Evolutionary conservation across 2,888 invertebrate species (phyloP).

Genomic region (Idaea biselata): DNA sequence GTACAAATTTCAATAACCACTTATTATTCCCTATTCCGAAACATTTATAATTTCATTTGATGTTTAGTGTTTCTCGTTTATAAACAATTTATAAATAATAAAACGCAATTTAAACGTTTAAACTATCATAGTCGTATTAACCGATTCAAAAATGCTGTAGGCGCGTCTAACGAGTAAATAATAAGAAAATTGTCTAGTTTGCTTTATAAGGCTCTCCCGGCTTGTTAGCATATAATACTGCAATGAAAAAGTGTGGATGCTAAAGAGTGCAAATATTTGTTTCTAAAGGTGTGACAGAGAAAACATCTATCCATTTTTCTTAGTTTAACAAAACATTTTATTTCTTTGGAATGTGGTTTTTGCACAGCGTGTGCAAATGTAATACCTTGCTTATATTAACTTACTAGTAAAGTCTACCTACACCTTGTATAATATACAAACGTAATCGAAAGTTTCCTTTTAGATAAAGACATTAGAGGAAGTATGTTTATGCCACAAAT

Average conservation of each 20-base stretch:
- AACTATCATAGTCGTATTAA: conserved; percentile 22
- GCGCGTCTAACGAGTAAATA: conserved; percentile 39
- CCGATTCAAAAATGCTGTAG: conserved; percentile 26
- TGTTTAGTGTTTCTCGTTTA: neutral
- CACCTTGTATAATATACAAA: too few relatives aligned
- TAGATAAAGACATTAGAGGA: too few relatives aligned
- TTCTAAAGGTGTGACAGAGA: neutral
- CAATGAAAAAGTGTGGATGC: neutral
- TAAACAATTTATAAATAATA: conserved; percentile 11
- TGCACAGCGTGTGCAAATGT: too few relatives aligned
- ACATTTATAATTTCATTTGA: neutral
- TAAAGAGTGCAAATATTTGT: neutral
- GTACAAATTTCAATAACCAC: too few relatives aligned
- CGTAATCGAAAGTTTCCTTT: too few relatives aligned
- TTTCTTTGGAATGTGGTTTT: too few relatives aligned
- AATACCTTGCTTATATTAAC: too few relatives aligned
- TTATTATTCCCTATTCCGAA: neutral
- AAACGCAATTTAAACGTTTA: conserved; percentile 13
- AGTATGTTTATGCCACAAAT: too few relatives aligned
- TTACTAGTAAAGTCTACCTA: too few relatives aligned
- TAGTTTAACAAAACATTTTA: too few relatives aligned
- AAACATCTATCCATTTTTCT: neutral
- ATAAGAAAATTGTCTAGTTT: conserved; percentile 33
- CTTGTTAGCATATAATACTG: conserved; percentile 6
- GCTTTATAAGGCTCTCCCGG: conserved; percentile 11